Evolutionary conservation across 2,888 invertebrate species (phyloP).

Genomic region (Leucophora obtusa): DNA sequence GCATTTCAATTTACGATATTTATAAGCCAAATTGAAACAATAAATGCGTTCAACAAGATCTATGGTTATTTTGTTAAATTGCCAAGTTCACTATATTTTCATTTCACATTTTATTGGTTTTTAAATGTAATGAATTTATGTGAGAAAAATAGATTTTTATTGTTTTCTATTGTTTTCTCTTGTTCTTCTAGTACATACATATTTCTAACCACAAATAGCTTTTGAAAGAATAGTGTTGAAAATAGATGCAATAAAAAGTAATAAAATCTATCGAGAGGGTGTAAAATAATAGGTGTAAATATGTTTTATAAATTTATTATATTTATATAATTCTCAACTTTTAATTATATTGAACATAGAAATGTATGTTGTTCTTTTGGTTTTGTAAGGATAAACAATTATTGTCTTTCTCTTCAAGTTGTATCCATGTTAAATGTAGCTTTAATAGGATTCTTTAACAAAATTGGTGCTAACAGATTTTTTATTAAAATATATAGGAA

Average conservation of each 20-base stretch:
- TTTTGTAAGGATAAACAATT: no score
- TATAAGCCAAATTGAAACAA: conserved; percentile 20
- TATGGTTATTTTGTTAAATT: conserved; percentile 62
- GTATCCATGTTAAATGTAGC: no score
- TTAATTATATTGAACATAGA: neutral
- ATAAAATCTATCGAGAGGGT: conserved; percentile 48
- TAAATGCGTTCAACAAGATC: conserved; percentile 59
- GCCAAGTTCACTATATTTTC: conserved; percentile 61
- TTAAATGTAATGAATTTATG: conserved; percentile 63
- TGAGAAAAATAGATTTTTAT: conserved; percentile 60
- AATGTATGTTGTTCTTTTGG: no score
- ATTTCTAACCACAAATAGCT: conserved; percentile 4
- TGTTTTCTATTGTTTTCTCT: conserved; percentile 17
- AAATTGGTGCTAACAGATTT: no score
- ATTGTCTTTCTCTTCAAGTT: no score
- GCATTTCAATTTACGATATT: no score
- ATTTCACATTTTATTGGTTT: conserved; percentile 61
- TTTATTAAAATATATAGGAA: no score
- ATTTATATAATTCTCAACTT: neutral
- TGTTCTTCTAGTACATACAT: neutral
- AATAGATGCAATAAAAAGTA: conserved; percentile 43
- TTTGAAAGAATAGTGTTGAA: conserved; percentile 10
- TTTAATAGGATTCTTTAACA: no score
- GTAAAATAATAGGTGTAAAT: conserved; percentile 20
- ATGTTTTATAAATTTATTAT: neutral